Evolutionary conservation across 2,113 vertebrate genomes (phyloP).

Genomic region (Salvelinus alpinus): DNA sequence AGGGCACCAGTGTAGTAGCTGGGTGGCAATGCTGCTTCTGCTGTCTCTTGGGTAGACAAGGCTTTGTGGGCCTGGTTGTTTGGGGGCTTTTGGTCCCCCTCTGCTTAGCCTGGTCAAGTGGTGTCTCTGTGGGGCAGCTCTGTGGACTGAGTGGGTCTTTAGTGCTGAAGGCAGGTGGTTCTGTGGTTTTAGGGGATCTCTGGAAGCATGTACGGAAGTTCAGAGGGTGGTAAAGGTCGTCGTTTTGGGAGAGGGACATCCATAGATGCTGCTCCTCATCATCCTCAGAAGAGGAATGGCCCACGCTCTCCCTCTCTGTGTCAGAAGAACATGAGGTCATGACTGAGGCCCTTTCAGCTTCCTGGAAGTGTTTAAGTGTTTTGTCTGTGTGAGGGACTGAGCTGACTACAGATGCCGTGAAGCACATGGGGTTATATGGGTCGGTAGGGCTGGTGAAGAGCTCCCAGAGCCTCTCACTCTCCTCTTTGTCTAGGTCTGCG

Average conservation of each 20-base stretch:
- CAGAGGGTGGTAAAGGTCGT: slow-evolving; percentile 75
- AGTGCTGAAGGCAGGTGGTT: neutral
- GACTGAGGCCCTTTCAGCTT: slow-evolving; percentile 16
- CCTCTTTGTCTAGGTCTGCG: slow-evolving; percentile 62
- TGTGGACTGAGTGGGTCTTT: neutral
- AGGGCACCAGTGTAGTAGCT: slow-evolving; percentile 50
- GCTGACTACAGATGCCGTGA: slow-evolving; percentile 61
- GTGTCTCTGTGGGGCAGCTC: neutral
- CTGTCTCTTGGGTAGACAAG: slow-evolving; percentile 43
- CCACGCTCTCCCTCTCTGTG: slow-evolving; percentile 37
- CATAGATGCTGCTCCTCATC: slow-evolving; percentile 71
- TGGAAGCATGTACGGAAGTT: slow-evolving; percentile 70
- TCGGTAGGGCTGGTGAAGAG: slow-evolving; percentile 65
- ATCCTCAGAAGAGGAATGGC: slow-evolving; percentile 48
- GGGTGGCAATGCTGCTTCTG: slow-evolving; percentile 42
- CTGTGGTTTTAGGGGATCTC: slow-evolving; percentile 28
- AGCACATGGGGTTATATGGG: slow-evolving; percentile 76
- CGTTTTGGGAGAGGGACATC: slow-evolving; percentile 56
- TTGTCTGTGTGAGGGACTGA: slow-evolving; percentile 3
- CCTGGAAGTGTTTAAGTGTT: neutral
- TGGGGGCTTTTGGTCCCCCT: neutral
- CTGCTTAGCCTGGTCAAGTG: neutral
- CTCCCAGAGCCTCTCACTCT: slow-evolving; percentile 71
- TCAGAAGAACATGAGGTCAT: slow-evolving; percentile 21
- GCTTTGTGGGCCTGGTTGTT: slow-evolving; percentile 26